phyloP scores from a whole-genome alignment of 2,113 vertebrate species.

The Tragelaphus scriptus region DNA sequence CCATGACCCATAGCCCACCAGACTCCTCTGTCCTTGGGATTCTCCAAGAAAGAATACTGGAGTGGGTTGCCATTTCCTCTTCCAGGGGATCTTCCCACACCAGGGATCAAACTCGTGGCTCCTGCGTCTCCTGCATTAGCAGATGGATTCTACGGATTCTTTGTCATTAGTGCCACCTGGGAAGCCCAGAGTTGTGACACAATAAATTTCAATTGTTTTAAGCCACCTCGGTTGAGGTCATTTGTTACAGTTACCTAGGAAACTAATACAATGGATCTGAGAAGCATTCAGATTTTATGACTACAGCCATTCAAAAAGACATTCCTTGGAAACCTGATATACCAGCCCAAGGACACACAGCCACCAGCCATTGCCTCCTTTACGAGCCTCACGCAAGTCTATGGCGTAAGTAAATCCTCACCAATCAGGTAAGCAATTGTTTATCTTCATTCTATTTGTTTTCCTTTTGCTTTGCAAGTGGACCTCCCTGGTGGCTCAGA shows the following conservation, averaged over 20 bases:
- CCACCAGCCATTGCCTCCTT: neutral
- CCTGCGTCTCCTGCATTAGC: rapidly evolving
- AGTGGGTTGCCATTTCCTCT: neutral
- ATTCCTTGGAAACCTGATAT: neutral
- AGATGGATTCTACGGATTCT: neutral
- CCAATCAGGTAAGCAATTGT: neutral
- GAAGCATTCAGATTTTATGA: neutral
- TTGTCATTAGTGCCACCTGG: neutral
- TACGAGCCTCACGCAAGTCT: neutral
- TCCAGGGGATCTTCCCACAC: neutral
- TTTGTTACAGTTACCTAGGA: neutral
- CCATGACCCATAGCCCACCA: neutral
- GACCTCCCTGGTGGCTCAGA: no score
- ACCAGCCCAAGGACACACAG: neutral
- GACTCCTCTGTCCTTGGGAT: neutral
- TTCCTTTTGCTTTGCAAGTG: neutral
- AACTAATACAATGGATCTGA: neutral
- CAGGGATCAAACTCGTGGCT: neutral
- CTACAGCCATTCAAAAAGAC: neutral
- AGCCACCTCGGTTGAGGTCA: neutral
- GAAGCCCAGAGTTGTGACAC: neutral
- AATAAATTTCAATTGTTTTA: neutral
- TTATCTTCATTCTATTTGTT: neutral
- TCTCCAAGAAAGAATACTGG: neutral
- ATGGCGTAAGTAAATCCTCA: neutral